Percentiles rank a stretch among this genome's conserved stretches.
These are phyloP conservation scores for Perognathus longimembris DNA, from an alignment of 2,113 vertebrate species.

Conservation along the genomic window DNA sequence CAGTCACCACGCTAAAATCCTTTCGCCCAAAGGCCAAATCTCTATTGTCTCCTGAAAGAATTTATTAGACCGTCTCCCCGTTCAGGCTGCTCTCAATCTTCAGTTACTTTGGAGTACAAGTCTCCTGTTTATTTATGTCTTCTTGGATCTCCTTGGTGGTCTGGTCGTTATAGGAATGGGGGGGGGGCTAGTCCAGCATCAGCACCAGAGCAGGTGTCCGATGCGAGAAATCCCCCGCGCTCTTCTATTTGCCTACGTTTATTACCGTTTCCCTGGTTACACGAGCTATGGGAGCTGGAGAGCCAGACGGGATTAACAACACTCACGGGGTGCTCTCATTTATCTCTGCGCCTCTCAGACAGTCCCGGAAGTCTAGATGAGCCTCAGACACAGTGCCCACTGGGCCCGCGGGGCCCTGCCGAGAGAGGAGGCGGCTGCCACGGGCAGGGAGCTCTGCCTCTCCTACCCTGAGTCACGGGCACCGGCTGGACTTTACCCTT, in stretches of 20 bases:
- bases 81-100: constrained; percentile 17
- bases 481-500: constrained; percentile 57
- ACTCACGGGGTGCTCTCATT: constrained; percentile 51
- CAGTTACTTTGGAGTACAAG: constrained; percentile 1
- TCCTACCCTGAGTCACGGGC: not conserved
- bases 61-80: not conserved
- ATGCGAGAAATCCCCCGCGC: not conserved
- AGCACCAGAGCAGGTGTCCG: constrained; percentile 6
- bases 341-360: constrained; percentile 42
- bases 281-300: constrained; percentile 13
- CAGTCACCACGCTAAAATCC: not conserved
- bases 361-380: constrained; percentile 34
- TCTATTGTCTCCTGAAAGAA: constrained; percentile 23
- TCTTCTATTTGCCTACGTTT: constrained; percentile 56
- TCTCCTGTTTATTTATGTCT: not conserved
- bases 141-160: constrained; percentile 7
- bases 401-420: not conserved
- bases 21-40: not conserved
- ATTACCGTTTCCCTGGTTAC: constrained; percentile 33
- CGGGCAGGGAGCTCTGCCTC: not conserved
- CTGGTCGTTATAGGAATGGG: not conserved
- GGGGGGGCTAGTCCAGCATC: not conserved
- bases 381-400: not conserved
- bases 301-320: constrained; percentile 10
- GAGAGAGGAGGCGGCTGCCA: not conserved